Percentiles rank a stretch among this genome's conserved stretches.
These are phyloP conservation scores for Calliopum simillimum DNA, from an alignment of 2,888 invertebrate genomes.

Conservation along the genomic window DNA sequence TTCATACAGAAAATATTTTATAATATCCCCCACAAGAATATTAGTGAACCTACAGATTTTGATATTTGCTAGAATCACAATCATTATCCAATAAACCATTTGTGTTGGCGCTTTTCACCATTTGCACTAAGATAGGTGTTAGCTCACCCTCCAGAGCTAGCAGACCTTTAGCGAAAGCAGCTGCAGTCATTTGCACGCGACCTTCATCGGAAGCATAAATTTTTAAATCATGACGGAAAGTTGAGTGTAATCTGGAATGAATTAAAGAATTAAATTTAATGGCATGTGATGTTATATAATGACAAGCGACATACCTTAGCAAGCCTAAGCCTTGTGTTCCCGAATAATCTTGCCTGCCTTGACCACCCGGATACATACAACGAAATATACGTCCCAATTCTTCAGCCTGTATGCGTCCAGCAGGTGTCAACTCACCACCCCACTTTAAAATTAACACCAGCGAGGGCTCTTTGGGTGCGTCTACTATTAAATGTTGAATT, in stretches of 20 bases:
- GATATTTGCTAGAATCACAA: constrained; percentile 95
- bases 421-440: constrained; percentile 99
- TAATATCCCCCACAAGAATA: background rate
- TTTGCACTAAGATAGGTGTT: constrained; percentile 98
- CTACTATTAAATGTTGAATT: constrained; percentile 66
- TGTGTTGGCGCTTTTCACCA: constrained; percentile 99
- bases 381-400: constrained; percentile 97
- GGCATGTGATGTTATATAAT: background rate
- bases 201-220: constrained; percentile 99
- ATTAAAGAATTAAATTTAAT: background rate
- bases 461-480: constrained; percentile 90
- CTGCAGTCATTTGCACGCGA: constrained; percentile 99
- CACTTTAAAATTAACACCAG: constrained; percentile 97
- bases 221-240: constrained; percentile 98
- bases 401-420: constrained; percentile 97
- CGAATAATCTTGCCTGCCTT: constrained; percentile 91
- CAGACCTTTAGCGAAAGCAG: constrained; percentile 98
- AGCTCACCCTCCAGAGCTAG: constrained; percentile 97
- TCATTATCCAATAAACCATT: constrained; percentile 98
- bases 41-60: constrained; percentile 83
- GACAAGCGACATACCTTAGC: constrained; percentile 71
- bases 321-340: constrained; percentile 96
- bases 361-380: constrained; percentile 99
- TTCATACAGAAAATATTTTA: background rate
- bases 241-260: constrained; percentile 83